Conservation (phyloP, 2,113 vertebrate genomes). For the Thinocorus orbignyianus region DNA sequence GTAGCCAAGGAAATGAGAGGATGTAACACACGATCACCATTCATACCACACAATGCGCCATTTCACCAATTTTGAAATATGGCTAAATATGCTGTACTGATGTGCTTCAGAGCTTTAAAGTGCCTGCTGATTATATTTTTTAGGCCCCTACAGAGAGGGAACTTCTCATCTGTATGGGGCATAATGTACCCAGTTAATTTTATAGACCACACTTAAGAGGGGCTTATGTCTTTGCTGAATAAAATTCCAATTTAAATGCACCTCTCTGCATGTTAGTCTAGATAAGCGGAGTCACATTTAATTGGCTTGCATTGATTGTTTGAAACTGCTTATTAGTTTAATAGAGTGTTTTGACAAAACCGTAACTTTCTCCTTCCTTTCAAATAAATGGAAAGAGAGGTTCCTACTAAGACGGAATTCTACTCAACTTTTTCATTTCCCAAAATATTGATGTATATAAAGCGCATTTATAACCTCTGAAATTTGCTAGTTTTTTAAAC, state of each 20-base stretch:
- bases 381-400: neutral
- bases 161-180: neutral
- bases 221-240: neutral
- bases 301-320: slow-evolving; percentile 28
- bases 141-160: neutral
- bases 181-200: neutral
- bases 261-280: slow-evolving; percentile 26
- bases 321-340: slow-evolving; percentile 43
- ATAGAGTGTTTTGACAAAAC: slow-evolving; percentile 16
- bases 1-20: neutral
- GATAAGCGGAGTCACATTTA: slow-evolving; percentile 7
- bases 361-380: neutral
- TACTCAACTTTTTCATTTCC: neutral
- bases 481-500: neutral
- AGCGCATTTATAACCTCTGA: neutral
- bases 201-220: neutral
- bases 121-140: neutral
- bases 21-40: neutral
- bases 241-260: slow-evolving; percentile 1
- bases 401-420: neutral
- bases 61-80: neutral
- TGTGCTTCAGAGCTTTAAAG: neutral
- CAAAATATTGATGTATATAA: neutral
- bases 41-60: neutral
- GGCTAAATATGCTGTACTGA: neutral